phyloP scores from a whole-genome alignment of 1,140 invertebrate genomes.

The Adoxophyes honmai region DNA sequence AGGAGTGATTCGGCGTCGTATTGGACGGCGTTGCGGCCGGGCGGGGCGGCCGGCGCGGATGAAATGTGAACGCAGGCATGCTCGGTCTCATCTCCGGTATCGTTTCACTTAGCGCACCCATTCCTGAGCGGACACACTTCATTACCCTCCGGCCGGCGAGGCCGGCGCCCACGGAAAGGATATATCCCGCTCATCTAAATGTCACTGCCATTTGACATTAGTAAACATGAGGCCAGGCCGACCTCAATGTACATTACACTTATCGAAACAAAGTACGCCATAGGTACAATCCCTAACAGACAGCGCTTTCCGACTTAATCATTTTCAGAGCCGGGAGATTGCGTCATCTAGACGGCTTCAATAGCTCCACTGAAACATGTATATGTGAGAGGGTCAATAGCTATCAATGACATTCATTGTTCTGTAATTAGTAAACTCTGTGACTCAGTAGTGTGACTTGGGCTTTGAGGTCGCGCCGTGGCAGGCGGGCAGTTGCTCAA shows the following conservation, averaged over 20 bases:
- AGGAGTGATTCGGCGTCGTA: neutral
- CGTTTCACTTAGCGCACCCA: conserved; percentile 51
- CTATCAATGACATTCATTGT: no score
- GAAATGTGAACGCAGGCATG: conserved; percentile 38
- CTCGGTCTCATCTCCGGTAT: conserved; percentile 53
- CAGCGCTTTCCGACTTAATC: neutral
- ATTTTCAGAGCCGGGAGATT: neutral
- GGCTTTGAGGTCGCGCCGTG: no score
- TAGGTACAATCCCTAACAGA: neutral
- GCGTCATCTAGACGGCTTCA: neutral
- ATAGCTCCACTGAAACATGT: neutral
- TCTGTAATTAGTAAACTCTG: no score
- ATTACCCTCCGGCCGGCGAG: conserved; percentile 29
- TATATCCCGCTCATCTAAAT: conserved; percentile 25
- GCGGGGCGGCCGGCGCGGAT: neutral
- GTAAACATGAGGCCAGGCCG: conserved; percentile 7
- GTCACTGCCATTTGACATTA: conserved; percentile 31
- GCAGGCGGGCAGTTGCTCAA: no score
- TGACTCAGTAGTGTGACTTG: no score
- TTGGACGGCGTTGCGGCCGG: neutral
- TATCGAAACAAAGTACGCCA: neutral
- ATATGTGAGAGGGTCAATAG: no score
- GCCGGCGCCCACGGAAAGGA: conserved; percentile 22
- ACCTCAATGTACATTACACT: conserved; percentile 12
- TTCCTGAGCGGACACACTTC: conserved; percentile 50